phyloP scores from a whole-genome alignment of 2,797 vertebrate species.

The Hippopotamyrus pictus region DNA sequence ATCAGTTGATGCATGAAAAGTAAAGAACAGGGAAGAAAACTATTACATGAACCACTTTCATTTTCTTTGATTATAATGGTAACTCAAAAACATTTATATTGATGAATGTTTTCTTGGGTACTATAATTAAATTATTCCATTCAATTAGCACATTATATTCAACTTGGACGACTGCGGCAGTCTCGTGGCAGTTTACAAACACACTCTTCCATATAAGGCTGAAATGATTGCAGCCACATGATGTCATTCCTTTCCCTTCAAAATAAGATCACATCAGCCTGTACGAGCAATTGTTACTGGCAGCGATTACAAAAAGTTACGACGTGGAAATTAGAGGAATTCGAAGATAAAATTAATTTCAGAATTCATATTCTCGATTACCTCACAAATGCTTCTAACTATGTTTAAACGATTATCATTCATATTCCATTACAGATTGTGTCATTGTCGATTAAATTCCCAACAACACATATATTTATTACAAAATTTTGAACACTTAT shows the following conservation, averaged over 20 bases:
- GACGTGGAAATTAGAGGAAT: background rate
- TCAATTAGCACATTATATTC: conserved; percentile 77
- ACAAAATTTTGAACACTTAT: background rate
- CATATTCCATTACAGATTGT: background rate
- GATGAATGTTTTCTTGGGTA: conserved; percentile 71
- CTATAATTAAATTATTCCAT: conserved; percentile 79
- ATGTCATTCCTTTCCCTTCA: conserved; percentile 60
- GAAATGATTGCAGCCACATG: conserved; percentile 62
- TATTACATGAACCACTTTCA: conserved; percentile 63
- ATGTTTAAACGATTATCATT: background rate
- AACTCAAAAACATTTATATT: conserved; percentile 72
- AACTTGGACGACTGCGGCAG: conserved; percentile 67
- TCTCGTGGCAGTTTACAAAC: conserved; percentile 71
- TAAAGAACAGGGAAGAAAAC: conserved; percentile 50
- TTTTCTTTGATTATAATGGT: conserved; percentile 70
- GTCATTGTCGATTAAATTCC: background rate
- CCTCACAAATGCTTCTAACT: background rate
- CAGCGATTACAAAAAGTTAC: background rate
- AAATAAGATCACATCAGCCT: conserved; percentile 45
- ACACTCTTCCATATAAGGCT: conserved; percentile 56
- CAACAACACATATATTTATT: background rate
- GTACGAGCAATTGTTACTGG: background rate
- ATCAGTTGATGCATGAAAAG: conserved; percentile 68
- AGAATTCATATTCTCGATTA: background rate
- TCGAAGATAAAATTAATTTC: background rate